These are phyloP conservation scores for Drosophila ficusphila DNA, from an alignment of 1,140 invertebrate species.

Conservation along the genomic window DNA sequence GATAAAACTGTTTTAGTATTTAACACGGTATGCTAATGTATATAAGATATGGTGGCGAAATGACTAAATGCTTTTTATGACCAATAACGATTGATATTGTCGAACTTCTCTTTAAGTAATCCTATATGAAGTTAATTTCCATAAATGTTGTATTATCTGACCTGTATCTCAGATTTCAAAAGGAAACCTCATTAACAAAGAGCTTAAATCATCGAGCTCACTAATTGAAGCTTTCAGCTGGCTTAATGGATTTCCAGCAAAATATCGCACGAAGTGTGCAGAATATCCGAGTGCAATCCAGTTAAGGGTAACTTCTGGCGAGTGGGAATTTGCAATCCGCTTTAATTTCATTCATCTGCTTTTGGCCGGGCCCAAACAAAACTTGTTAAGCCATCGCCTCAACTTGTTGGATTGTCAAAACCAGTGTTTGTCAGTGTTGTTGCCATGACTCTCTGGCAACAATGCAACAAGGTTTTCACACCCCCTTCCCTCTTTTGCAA, in stretches of 20 bases:
- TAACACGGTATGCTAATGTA: not conserved
- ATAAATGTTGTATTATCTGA: too few species aligned
- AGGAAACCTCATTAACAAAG: not conserved
- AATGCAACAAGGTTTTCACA: slow-evolving; percentile 31
- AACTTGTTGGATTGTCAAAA: slow-evolving; percentile 54
- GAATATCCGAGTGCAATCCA: slow-evolving; percentile 14
- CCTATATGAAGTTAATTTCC: too few species aligned
- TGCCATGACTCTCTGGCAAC: slow-evolving; percentile 32
- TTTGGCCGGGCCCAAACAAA: slow-evolving; percentile 34
- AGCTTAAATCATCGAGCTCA: not conserved
- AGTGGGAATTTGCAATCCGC: slow-evolving; percentile 4
- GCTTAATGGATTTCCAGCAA: not conserved
- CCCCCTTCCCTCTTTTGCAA: too few species aligned
- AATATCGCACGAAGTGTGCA: not conserved
- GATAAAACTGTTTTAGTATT: not conserved
- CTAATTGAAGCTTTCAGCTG: slow-evolving; percentile 3
- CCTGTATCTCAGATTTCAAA: not conserved
- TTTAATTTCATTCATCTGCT: slow-evolving; percentile 38
- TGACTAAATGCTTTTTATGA: not conserved
- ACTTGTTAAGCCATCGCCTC: slow-evolving; percentile 44
- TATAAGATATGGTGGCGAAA: not conserved
- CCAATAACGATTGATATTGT: not conserved
- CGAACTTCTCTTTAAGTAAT: too few species aligned
- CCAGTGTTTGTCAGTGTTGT: slow-evolving; percentile 41
- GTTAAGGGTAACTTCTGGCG: slow-evolving; percentile 21